Percentiles rank a stretch among this genome's conserved stretches.
Conservation (phyloP, 2,888 invertebrate genomes). For the Ornithoptera priamus region DNA sequence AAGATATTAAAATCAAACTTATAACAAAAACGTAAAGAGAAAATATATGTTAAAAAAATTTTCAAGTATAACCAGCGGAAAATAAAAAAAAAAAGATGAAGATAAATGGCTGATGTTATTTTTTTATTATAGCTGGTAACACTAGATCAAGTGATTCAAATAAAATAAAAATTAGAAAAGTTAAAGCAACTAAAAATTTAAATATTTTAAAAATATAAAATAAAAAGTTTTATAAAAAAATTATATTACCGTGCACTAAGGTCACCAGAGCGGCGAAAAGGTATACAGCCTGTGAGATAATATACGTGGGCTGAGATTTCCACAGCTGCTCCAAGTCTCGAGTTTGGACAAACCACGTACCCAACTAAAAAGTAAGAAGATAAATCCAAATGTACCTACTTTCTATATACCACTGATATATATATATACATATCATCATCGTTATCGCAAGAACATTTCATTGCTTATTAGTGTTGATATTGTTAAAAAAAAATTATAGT, state of each 20-base stretch:
- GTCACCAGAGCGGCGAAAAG: conserved; percentile 82
- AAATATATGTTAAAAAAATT: not conserved
- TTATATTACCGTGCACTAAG: conserved; percentile 82
- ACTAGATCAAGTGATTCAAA: too few relatives aligned
- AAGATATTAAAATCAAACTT: conserved; percentile 4
- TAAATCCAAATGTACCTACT: not conserved
- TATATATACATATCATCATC: too few relatives aligned
- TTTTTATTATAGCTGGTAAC: not conserved
- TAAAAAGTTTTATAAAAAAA: not conserved
- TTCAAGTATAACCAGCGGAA: not conserved
- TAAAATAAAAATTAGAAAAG: too few relatives aligned
- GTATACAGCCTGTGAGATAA: conserved; percentile 82
- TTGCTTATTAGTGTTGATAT: too few relatives aligned
- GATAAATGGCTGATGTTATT: not conserved
- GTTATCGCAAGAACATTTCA: too few relatives aligned
- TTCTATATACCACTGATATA: too few relatives aligned
- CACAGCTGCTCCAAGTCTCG: conserved; percentile 78
- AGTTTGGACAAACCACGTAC: conserved; percentile 79
- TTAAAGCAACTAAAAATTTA: too few relatives aligned
- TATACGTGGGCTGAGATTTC: conserved; percentile 83
- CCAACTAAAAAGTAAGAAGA: not conserved
- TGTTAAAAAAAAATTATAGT: too few relatives aligned
- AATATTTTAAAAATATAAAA: too few relatives aligned
- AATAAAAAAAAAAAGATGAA: not conserved
- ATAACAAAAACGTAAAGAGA: not conserved